These are phyloP conservation scores for Chymomyza costata DNA, from an alignment of 1,140 invertebrate species.

Conservation along the genomic window DNA sequence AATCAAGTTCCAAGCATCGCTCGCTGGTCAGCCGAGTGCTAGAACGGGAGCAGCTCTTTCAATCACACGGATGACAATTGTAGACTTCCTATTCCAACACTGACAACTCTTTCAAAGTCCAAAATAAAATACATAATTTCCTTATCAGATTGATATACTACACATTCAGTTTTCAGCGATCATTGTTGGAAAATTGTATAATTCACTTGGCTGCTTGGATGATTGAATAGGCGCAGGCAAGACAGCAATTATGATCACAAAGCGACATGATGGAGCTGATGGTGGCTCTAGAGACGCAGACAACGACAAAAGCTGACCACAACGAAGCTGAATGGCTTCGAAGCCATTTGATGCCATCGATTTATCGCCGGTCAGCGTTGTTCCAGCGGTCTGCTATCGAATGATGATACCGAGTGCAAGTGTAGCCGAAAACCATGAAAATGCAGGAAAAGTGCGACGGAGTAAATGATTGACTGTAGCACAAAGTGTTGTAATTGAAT, in stretches of 20 bases:
- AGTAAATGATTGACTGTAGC: too few relatives aligned
- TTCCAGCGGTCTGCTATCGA: slow-evolving; percentile 17
- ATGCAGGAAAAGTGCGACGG: slow-evolving; percentile 56
- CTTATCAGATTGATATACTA: slow-evolving; percentile 39
- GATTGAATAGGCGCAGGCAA: slow-evolving; percentile 35
- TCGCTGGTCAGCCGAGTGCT: slow-evolving; percentile 2
- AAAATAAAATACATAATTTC: slow-evolving; percentile 70
- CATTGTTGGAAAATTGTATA: slow-evolving; percentile 59
- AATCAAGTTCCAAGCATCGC: slow-evolving; percentile 49
- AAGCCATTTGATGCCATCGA: slow-evolving; percentile 21
- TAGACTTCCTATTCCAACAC: slow-evolving; percentile 47
- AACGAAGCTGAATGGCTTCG: slow-evolving; percentile 6
- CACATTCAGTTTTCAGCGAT: neutral
- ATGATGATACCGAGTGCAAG: too few relatives aligned
- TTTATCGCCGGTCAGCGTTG: slow-evolving; percentile 28
- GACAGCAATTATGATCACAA: slow-evolving; percentile 50
- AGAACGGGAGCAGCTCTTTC: slow-evolving; percentile 12
- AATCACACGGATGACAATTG: slow-evolving; percentile 58
- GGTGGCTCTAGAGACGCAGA: too few relatives aligned
- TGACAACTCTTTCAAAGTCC: slow-evolving; percentile 42
- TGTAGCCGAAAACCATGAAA: slow-evolving; percentile 43
- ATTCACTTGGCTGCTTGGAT: slow-evolving; percentile 47
- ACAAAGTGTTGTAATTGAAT: slow-evolving; percentile 66
- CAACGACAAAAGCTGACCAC: slow-evolving; percentile 40
- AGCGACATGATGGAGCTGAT: too few relatives aligned